Base-by-base conservation (phyloP, 2,888 invertebrate genomes). In the Aspidiotus destructor region DNA sequence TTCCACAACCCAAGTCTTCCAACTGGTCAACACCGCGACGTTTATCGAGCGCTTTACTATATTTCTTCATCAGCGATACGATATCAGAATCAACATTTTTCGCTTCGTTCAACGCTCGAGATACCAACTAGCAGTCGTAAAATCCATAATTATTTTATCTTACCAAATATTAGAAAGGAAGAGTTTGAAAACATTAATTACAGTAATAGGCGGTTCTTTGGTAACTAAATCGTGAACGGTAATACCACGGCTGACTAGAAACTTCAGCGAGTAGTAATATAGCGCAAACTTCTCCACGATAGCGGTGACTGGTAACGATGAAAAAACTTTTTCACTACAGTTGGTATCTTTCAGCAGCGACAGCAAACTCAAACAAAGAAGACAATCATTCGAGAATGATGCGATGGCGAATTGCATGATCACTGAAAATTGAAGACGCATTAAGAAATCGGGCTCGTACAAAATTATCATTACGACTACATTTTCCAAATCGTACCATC, bases 1-100 rank as follows among this genome's bases (percentile, higher is more conserved):
- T 69, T 41, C 69, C 69, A 48, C 69, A 69, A 17, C 62, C 62
- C 48, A 69, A 62, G 40, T 69, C 57, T 2, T 62, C 41, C 15
- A 69, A 54, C 44, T 69, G 41, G 10, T 28, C 16, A 41, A 69
- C 55, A 62, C 55, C 55, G 17, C 48, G 17, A 17, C 54, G 17
- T 55, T 69, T 69, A 40, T 62, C 62, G 8, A 69, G 7, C 41
- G 41, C 8, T 9, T 44, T 54, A 13, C 48, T 15, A 55, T 62
- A 69, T 60, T 67, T 67, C 15, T 52, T 67, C 17, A 67, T 58
- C 10, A 58, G 44, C 42, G 44, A 48, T 13, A 60, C 13, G n/a
- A 48, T 60, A 8, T 9, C 8, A 10, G 60, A 67, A 40, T 60
- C 48, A 8, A 15, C 48, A n/a, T 48, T 58, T 44, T 48, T 11